Percentiles rank a stretch among this genome's conserved stretches.
Conservation (phyloP, 2,113 vertebrate genomes). For the Parus major region DNA sequence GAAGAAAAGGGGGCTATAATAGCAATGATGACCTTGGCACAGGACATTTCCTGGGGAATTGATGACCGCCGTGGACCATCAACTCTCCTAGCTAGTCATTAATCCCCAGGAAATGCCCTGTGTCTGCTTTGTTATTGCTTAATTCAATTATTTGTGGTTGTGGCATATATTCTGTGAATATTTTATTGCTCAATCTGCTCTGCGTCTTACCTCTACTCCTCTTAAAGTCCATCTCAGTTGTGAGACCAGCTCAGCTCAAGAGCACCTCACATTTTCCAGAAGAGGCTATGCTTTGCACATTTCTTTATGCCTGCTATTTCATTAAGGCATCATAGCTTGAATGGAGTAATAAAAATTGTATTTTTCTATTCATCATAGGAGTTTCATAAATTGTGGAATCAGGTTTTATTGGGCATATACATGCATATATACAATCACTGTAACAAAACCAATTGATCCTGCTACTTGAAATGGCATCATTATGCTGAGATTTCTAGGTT, state of each 20-base stretch:
- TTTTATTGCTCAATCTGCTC: constrained; percentile 53
- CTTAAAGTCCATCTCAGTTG: neutral
- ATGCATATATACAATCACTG: neutral
- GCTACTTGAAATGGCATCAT: constrained; percentile 10
- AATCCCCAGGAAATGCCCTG: constrained; percentile 53
- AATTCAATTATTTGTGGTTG: constrained; percentile 65
- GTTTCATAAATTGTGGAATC: neutral
- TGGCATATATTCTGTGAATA: constrained; percentile 61
- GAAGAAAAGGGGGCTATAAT: neutral
- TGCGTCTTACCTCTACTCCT: neutral
- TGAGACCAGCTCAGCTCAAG: neutral
- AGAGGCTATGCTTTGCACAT: neutral
- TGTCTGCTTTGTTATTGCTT: constrained; percentile 39
- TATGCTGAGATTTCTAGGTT: neutral
- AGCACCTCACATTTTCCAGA: neutral
- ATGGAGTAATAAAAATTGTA: constrained; percentile 1
- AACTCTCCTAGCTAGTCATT: constrained; percentile 24
- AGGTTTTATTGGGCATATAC: neutral
- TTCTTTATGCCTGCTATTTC: constrained; percentile 2
- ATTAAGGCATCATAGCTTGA: neutral
- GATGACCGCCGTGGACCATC: constrained; percentile 32
- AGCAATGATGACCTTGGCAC: constrained; percentile 37
- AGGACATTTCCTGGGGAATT: constrained; percentile 42
- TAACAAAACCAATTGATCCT: constrained; percentile 15
- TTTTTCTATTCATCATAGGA: neutral